Conservation (phyloP, 2,797 vertebrate species). For the Notolepis coatsorum region DNA sequence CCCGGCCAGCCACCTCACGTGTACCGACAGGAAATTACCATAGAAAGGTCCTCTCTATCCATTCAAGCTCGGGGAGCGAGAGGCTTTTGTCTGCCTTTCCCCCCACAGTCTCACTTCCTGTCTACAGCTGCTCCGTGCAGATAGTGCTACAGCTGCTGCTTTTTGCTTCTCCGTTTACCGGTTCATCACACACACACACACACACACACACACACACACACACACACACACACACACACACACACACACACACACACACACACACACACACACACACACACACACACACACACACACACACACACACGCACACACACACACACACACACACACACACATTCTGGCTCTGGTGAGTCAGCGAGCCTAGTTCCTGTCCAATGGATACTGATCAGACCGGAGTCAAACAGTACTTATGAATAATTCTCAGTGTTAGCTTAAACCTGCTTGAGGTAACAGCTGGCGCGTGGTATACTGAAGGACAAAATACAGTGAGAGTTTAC, state of each 20-base stretch:
- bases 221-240: neutral
- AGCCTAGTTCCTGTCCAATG: slow-evolving; percentile 59
- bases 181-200: slow-evolving; percentile 62
- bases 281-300: neutral
- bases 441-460: too few species aligned
- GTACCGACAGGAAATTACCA: too few species aligned
- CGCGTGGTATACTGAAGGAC: too few species aligned
- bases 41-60: too few species aligned
- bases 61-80: too few species aligned
- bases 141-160: slow-evolving; percentile 65
- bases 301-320: neutral
- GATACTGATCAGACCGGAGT: slow-evolving; percentile 61
- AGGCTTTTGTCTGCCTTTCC: slow-evolving; percentile 61
- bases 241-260: neutral
- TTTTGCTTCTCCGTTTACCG: slow-evolving; percentile 51
- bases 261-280: too few species aligned
- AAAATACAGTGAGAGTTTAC: too few species aligned
- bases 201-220: neutral
- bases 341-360: slow-evolving; percentile 61
- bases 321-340: slow-evolving; percentile 25
- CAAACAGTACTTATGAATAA: too few species aligned
- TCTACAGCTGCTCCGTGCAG: slow-evolving; percentile 72
- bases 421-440: too few species aligned
- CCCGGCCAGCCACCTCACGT: too few species aligned
- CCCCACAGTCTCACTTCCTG: slow-evolving; percentile 41